Conservation (phyloP, 2,888 invertebrate species). For the Pecten maximus region DNA sequence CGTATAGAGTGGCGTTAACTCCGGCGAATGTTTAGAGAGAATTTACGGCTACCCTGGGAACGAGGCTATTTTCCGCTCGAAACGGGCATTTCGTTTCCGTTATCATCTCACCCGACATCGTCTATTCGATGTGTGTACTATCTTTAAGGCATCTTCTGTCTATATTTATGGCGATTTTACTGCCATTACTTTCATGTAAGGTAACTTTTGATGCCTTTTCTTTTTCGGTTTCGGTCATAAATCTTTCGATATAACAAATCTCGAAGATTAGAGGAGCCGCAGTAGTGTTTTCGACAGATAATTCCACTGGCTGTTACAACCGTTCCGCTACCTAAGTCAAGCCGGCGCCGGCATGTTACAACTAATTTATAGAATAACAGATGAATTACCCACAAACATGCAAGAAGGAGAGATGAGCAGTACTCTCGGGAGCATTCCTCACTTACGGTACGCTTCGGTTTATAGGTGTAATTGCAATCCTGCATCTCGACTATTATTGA, state of each 20-base stretch:
- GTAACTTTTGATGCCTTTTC: slow-evolving; percentile 39
- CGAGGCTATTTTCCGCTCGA: slow-evolving; percentile 21
- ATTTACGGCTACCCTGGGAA: not conserved
- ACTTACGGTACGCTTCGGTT: not conserved
- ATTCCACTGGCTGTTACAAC: slow-evolving; percentile 17
- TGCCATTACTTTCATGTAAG: slow-evolving; percentile 36
- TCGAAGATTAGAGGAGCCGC: slow-evolving; percentile 37
- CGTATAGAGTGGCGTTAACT: not conserved
- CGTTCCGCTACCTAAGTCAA: slow-evolving; percentile 26
- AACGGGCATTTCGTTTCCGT: slow-evolving; percentile 27
- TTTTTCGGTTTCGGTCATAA: slow-evolving; percentile 35
- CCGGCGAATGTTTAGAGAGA: not conserved
- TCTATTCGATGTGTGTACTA: not conserved
- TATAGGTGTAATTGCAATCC: slow-evolving; percentile 25
- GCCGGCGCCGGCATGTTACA: slow-evolving; percentile 39
- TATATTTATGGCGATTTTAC: slow-evolving; percentile 25
- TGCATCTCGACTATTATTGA: slow-evolving; percentile 18
- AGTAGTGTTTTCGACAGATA: slow-evolving; percentile 31
- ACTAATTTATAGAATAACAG: slow-evolving; percentile 40
- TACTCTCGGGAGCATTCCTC: not conserved
- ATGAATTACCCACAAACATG: slow-evolving; percentile 39
- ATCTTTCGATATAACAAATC: slow-evolving; percentile 35
- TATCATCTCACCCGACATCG: not conserved
- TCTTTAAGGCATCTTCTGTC: slow-evolving; percentile 35
- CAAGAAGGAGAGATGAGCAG: slow-evolving; percentile 24